Evolutionary conservation across 2,113 vertebrate species (phyloP).

Genomic region (Coreoperca whiteheadi): DNA sequence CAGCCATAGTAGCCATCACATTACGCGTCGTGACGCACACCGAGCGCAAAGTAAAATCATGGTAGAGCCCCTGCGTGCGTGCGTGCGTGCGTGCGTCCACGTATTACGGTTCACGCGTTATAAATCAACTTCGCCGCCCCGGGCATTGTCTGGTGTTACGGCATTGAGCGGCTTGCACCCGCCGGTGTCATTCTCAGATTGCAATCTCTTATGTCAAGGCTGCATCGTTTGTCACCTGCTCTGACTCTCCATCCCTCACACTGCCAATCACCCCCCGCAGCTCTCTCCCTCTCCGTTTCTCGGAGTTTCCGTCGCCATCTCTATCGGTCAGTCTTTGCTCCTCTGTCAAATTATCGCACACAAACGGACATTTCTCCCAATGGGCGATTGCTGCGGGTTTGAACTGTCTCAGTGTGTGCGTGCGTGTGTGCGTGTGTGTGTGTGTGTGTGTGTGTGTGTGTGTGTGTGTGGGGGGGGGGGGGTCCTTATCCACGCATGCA

Average conservation of each 20-base stretch:
- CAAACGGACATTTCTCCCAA: constrained; percentile 23
- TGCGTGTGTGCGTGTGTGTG: too few relatives aligned
- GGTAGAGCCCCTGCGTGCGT: background rate
- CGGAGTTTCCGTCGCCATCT: background rate
- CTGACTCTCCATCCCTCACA: constrained; percentile 48
- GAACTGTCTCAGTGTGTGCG: background rate
- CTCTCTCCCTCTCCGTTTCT: background rate
- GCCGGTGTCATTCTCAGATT: background rate
- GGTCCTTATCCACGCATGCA: constrained; percentile 31
- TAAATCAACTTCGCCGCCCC: constrained; percentile 10
- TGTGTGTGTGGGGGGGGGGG: too few relatives aligned
- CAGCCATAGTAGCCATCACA: background rate
- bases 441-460: too few relatives aligned
- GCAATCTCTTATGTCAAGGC: constrained; percentile 23
- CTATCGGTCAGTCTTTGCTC: constrained; percentile 24
- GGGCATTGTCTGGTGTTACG: constrained; percentile 5
- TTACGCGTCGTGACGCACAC: background rate
- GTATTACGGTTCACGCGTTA: background rate
- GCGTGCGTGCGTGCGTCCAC: background rate
- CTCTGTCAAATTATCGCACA: constrained; percentile 43
- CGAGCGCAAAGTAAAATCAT: background rate
- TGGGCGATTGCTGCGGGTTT: constrained; percentile 6
- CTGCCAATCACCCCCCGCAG: constrained; percentile 21
- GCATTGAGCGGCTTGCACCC: constrained; percentile 19
- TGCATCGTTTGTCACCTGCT: constrained; percentile 38